Percentiles rank a stretch among this genome's conserved stretches.
phyloP scores from a whole-genome alignment of 2,888 invertebrate species.

The Amiota communis region DNA sequence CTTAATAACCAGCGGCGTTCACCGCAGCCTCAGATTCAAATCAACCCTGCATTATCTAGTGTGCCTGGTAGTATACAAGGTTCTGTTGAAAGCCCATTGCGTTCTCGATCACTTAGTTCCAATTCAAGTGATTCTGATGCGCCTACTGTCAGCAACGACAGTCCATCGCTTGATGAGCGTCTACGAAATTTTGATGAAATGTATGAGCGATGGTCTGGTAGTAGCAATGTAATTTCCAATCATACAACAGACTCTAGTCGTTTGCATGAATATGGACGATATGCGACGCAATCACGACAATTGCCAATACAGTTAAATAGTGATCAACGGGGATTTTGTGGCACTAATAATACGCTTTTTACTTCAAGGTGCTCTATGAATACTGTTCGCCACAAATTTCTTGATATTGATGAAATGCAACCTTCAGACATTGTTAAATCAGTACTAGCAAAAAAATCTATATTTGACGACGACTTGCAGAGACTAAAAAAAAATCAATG shows the following conservation, averaged over 20 bases:
- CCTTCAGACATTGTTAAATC: conserved; percentile 96
- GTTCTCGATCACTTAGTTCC: conserved; percentile 84
- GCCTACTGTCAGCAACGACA: conserved; percentile 75
- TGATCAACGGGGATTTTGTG: conserved; percentile 50
- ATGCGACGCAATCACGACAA: conserved; percentile 74
- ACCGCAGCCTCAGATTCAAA: conserved; percentile 40
- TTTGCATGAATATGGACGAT: conserved; percentile 34
- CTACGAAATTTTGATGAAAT: conserved; percentile 94
- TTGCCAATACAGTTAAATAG: conserved; percentile 53
- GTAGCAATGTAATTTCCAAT: conserved; percentile 38
- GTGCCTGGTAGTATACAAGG: conserved; percentile 76
- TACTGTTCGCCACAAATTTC: conserved; percentile 80
- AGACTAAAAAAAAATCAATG: conserved; percentile 90
- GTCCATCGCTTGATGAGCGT: conserved; percentile 90
- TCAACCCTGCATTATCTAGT: conserved; percentile 54
- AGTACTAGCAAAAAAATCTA: conserved; percentile 91
- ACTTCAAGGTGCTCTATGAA: conserved; percentile 74
- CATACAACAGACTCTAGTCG: conserved; percentile 52
- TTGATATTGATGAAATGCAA: conserved; percentile 87
- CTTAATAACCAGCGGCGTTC: conserved; percentile 57
- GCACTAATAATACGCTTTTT: conserved; percentile 46
- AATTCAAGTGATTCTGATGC: conserved; percentile 81
- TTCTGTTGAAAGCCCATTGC: conserved; percentile 75
- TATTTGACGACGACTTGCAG: conserved; percentile 96
- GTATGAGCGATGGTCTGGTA: conserved; percentile 90